These are phyloP conservation scores for Nowickia ferox DNA, from an alignment of 2,888 invertebrate genomes.

Conservation along the genomic window DNA sequence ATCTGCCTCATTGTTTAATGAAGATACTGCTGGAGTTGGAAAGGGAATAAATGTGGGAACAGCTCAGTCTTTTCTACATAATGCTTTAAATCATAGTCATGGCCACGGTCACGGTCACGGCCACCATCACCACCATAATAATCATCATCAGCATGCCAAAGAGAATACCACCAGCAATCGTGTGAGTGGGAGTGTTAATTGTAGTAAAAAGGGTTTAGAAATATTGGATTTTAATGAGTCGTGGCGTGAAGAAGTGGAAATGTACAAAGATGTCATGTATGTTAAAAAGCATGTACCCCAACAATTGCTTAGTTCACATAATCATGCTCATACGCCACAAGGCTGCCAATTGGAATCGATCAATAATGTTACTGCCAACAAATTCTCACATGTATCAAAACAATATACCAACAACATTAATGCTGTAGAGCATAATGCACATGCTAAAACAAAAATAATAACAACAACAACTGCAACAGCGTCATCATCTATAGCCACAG, in stretches of 20 bases:
- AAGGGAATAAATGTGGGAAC: conserved; percentile 4
- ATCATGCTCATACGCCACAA: conserved; percentile 76
- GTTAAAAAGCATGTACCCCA: conserved; percentile 77
- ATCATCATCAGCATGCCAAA: conserved; percentile 75
- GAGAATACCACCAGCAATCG: conserved; percentile 76
- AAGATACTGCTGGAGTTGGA: conserved; percentile 3
- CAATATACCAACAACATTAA: conserved; percentile 49
- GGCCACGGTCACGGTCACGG: conserved; percentile 66
- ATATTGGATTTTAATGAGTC: conserved; percentile 82
- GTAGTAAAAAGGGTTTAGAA: conserved; percentile 78
- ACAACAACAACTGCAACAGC: neutral
- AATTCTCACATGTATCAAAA: conserved; percentile 58
- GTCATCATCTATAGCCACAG: conserved; percentile 38
- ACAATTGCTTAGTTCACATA: conserved; percentile 75
- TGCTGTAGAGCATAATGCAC: conserved; percentile 32
- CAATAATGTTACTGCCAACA: conserved; percentile 64
- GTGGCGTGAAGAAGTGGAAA: conserved; percentile 82
- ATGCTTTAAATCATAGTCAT: conserved; percentile 60
- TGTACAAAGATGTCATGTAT: conserved; percentile 80
- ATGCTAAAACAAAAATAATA: conserved; percentile 29
- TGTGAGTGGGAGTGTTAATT: conserved; percentile 31
- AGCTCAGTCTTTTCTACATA: conserved; percentile 51
- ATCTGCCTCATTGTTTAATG: conserved; percentile 15
- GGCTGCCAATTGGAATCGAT: conserved; percentile 70
- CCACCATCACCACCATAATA: conserved; percentile 52